Base-by-base conservation (phyloP, 2,888 invertebrate species). In the Germaria angustata region DNA sequence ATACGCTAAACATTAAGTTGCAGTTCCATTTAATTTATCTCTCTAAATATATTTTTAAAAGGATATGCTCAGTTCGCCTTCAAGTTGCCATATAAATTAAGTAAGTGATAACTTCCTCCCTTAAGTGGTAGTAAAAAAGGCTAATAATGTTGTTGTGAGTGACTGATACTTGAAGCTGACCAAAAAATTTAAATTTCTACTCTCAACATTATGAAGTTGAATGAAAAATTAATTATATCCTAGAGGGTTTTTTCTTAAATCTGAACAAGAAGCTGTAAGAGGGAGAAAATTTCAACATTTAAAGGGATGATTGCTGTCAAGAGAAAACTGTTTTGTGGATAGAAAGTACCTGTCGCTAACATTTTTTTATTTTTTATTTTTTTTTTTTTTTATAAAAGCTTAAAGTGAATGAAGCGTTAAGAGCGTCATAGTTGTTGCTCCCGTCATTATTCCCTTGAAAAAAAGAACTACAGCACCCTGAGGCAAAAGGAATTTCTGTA, bases 151-250 rank as follows among this genome's bases (percentile, higher is more conserved):
- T 41, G 11, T 51, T 66, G 3, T 20, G n/a, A 32, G 49, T 22
- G 41, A 34, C 28, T n/a, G 49, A 51, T 46, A 36, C 4, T 24
- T 51, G 51, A n/a, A 73, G 24, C 46, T 69, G 61, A 44, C 51
- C 66, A 53, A 44, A 13, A 36, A 63, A 61, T 61, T 46, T 15
- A 59, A 68, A 53, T 53, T n/a, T 46, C 4, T 22, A 44, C n/a
- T 41, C 41, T 44, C 17, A 51, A 34, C 44, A 69, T 75, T 32
- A 24, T n/a, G 32, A 73, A 73, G 77, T 73, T 88, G 89, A 86
- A 86, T 88, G 87, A 89, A 90, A 90, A 90, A 89, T 90, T 90
- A 89, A 90, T 89, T 88, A 89, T 87, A 87, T 88, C 90, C 90
- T 89, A 85, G 85, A 88, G 90, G 88, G 85, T 86, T 86, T 28